These are phyloP conservation scores for Clarias platycephalus DNA, from an alignment of 2,797 vertebrate species.

Conservation along the genomic window DNA sequence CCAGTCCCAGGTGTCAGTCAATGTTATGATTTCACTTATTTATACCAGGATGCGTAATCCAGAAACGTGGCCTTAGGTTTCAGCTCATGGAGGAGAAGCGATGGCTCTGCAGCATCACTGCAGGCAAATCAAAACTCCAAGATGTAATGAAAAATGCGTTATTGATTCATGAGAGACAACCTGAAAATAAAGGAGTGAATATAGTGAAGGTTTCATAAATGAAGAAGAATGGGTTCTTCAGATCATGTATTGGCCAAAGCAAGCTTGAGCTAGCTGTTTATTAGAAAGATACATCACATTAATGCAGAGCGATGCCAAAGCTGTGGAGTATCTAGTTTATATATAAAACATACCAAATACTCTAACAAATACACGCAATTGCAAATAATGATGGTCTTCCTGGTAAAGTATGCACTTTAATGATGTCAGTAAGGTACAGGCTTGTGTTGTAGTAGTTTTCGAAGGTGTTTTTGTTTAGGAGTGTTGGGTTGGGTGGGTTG, in stretches of 20 bases:
- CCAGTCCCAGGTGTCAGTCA: slow-evolving; percentile 2
- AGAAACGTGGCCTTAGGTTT: not conserved
- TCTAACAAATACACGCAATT: not conserved
- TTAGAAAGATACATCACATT: slow-evolving; percentile 7
- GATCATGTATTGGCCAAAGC: not conserved
- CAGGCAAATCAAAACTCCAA: not conserved
- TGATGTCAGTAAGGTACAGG: not conserved
- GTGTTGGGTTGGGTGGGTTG: too few relatives aligned
- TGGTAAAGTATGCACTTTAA: not conserved
- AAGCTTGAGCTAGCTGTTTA: not conserved
- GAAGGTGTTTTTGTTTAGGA: not conserved
- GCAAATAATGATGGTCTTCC: not conserved
- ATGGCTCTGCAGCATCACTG: not conserved
- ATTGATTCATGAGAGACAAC: slow-evolving; percentile 7
- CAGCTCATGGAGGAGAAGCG: slow-evolving; percentile 1
- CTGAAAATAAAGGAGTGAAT: not conserved
- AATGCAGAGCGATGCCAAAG: not conserved
- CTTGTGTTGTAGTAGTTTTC: not conserved
- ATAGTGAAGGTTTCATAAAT: not conserved
- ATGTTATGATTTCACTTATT: not conserved
- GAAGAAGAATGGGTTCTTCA: not conserved
- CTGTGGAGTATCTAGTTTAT: not conserved
- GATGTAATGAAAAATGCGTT: slow-evolving; percentile 4
- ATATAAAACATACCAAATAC: not conserved
- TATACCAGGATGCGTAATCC: not conserved